A percentile compares a stretch with the other conserved stretches of the same genome.
phyloP scores from a whole-genome alignment of 2,888 invertebrate genomes.

The Cryptophagus acutangulus region DNA sequence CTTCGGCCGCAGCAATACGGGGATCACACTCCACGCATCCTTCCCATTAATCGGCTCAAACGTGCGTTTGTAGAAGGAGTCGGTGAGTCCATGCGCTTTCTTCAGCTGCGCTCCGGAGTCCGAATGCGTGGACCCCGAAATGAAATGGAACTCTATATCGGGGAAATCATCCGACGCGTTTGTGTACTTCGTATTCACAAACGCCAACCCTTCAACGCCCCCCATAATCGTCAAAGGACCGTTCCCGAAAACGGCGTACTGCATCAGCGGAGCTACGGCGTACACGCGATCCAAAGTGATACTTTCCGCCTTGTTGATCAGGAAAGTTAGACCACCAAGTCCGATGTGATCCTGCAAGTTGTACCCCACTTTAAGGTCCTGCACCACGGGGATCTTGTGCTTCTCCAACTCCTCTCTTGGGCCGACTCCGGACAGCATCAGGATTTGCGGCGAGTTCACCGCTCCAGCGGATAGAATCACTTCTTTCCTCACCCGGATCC shows the following conservation, averaged over 20 bases:
- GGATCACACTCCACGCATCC: constrained; percentile 80
- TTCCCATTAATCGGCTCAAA: constrained; percentile 70
- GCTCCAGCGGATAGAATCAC: constrained; percentile 88
- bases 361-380: constrained; percentile 76
- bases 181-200: constrained; percentile 80
- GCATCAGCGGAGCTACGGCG: constrained; percentile 71
- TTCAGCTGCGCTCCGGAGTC: constrained; percentile 78
- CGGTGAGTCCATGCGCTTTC: constrained; percentile 72
- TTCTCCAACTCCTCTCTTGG: constrained; percentile 67
- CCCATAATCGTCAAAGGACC: constrained; percentile 84
- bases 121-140: constrained; percentile 81
- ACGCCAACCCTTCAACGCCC: constrained; percentile 80
- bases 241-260: constrained; percentile 77
- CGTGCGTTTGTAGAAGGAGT: constrained; percentile 67
- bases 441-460: constrained; percentile 86
- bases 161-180: constrained; percentile 78
- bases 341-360: constrained; percentile 90
- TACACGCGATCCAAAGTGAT: constrained; percentile 76
- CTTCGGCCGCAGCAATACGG: constrained; percentile 77
- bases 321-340: constrained; percentile 77
- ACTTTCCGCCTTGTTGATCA: constrained; percentile 72
- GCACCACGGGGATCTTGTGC: constrained; percentile 71
- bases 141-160: constrained; percentile 85
- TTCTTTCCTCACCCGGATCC: constrained; percentile 74
- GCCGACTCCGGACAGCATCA: constrained; percentile 90